phyloP scores from a whole-genome alignment of 2,888 invertebrate genomes.

The Volucella inflata region DNA sequence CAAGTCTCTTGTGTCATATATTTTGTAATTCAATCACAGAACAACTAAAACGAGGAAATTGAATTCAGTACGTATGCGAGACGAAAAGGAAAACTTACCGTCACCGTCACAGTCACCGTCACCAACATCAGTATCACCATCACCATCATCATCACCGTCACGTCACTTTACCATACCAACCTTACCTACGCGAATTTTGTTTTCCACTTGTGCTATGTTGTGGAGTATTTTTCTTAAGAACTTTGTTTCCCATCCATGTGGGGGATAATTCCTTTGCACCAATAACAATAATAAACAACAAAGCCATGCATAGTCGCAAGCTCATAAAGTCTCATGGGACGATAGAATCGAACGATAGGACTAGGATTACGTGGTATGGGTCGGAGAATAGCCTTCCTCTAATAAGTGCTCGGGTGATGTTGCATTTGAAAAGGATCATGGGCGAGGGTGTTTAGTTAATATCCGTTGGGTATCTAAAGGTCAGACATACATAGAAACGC shows the following conservation, averaged over 20 bases:
- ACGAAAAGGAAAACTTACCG: conserved; percentile 49
- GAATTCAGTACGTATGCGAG: conserved; percentile 22
- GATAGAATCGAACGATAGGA: neutral
- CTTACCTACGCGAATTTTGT: neutral
- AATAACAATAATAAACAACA: conserved; percentile 5
- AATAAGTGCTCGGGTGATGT: conserved; percentile 41
- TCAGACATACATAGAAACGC: conserved; percentile 18
- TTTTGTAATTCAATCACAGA: conserved; percentile 69
- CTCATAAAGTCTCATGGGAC: conserved; percentile 19
- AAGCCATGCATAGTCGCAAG: conserved; percentile 15
- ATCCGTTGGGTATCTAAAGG: conserved; percentile 50
- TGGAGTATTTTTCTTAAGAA: conserved; percentile 42
- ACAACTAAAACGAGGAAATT: conserved; percentile 57
- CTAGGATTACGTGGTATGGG: too few species aligned
- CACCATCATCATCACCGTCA: too few species aligned
- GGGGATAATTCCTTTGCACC: conserved; percentile 46
- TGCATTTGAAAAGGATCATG: neutral
- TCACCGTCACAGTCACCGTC: conserved; percentile 7
- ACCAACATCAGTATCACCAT: too few species aligned
- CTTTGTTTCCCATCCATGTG: conserved; percentile 37
- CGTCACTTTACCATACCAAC: too few species aligned
- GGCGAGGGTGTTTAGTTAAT: conserved; percentile 33
- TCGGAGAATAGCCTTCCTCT: conserved; percentile 38
- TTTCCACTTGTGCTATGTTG: conserved; percentile 12
- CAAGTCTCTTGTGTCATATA: conserved; percentile 50